Conservation (phyloP, 2,888 invertebrate genomes). For the Cryptosula pallasiana region DNA sequence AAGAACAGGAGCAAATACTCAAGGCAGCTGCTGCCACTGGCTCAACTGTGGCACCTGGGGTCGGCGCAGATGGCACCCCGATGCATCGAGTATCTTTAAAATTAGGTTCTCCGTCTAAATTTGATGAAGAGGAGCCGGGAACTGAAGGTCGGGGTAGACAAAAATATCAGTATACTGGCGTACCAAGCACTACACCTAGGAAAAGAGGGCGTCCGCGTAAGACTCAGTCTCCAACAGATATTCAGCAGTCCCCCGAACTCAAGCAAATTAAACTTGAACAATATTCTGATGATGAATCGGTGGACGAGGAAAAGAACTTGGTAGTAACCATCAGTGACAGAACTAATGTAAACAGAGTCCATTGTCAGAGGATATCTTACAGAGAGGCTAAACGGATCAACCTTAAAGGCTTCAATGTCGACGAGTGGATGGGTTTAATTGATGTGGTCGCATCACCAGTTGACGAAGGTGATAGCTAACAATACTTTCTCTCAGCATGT, state of each 20-base stretch:
- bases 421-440: neutral
- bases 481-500: no score
- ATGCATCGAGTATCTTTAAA: neutral
- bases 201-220: conserved; percentile 11
- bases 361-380: neutral
- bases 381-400: neutral
- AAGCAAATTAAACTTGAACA: no score
- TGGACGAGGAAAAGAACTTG: neutral
- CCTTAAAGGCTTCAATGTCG: neutral
- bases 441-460: no score
- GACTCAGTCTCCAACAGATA: neutral
- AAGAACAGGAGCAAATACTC: neutral
- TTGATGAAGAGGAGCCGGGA: neutral
- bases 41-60: neutral
- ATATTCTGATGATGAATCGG: neutral
- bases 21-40: neutral
- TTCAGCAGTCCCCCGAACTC: neutral
- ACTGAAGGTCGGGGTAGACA: neutral
- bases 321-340: neutral
- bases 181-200: neutral
- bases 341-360: neutral
- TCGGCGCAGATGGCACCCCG: neutral
- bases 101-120: neutral
- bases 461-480: no score
- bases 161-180: neutral